phyloP scores from a whole-genome alignment of 2,888 invertebrate genomes.

The Oscheius onirici region DNA sequence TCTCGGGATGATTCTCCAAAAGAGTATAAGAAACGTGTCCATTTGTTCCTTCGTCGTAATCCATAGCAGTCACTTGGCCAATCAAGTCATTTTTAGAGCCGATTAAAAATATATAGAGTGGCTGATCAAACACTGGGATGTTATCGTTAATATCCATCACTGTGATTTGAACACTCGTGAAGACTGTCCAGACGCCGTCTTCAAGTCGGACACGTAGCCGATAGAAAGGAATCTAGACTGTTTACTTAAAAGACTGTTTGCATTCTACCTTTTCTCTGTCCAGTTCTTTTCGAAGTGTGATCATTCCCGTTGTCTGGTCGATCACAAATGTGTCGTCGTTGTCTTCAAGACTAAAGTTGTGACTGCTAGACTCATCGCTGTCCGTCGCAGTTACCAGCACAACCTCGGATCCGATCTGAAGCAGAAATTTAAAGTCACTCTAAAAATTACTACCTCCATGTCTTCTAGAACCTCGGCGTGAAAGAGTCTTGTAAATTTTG shows the following conservation, averaged over 20 bases:
- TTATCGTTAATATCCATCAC: slow-evolving; percentile 95
- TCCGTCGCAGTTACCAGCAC: slow-evolving; percentile 48
- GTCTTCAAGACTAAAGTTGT: slow-evolving; percentile 43
- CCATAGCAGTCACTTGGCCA: slow-evolving; percentile 14
- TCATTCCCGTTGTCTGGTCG: slow-evolving; percentile 38
- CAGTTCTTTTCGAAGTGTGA: slow-evolving; percentile 39
- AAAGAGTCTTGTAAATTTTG: slow-evolving; percentile 78
- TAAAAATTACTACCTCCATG: slow-evolving; percentile 23
- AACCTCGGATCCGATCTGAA: slow-evolving; percentile 38
- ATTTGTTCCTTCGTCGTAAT: slow-evolving; percentile 12
- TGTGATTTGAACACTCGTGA: slow-evolving; percentile 82
- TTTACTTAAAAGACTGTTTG: not conserved
- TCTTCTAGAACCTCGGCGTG: slow-evolving; percentile 54
- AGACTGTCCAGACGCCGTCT: slow-evolving; percentile 56
- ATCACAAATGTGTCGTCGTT: slow-evolving; percentile 37
- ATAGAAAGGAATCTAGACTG: slow-evolving; percentile 42
- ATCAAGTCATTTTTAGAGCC: not conserved
- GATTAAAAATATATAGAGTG: slow-evolving; percentile 30
- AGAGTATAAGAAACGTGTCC: slow-evolving; percentile 15
- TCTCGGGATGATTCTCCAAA: slow-evolving; percentile 5
- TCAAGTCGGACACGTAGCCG: slow-evolving; percentile 52
- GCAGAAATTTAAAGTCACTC: not conserved
- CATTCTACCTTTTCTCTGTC: slow-evolving; percentile 48
- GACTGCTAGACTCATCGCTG: slow-evolving; percentile 40
- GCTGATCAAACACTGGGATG: slow-evolving; percentile 81